Evolutionary conservation across 2,797 vertebrate species (phyloP), one percentile per base, ranked within the genome.

Genomic region (Vespertilio murinus): DNA sequence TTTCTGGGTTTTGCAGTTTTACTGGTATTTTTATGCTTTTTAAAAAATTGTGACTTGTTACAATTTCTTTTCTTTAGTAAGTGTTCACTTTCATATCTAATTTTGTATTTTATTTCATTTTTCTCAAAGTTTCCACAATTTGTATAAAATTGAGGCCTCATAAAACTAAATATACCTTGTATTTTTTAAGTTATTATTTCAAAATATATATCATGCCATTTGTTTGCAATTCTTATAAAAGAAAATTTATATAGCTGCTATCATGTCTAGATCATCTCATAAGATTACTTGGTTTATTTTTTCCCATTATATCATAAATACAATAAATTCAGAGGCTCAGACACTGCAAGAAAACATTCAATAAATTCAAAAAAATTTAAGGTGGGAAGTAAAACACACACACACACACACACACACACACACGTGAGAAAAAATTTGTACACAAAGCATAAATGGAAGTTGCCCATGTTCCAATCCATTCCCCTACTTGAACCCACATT

Each of bases 301-400:
- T 78, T 69, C 7, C 1, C 22, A 59, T 88, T 75, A 69, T 8
- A 2, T n/a, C 14, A 22, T 17, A 35, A 17, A 5, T 47, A 3
- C 7, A 79, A n/a, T 52, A 17, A 88, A 70, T 77, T 88, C 25
- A 85, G 69, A 91, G 65, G 52, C 30, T 93, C n/a, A 67, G 11
- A 73, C 17, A 45, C 33, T 40, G 1, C 1, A 80, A 67, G 13
- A 84, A 80, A 54, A 75, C 22, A 38, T 78, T 52, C 10, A 82
- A 91, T 35, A 93, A 69, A 64, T 67, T 73, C 22, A 65, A 74
- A 20, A 70, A 78, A 80, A 89, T 33, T 13, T 93, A 33, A 78
- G 17, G 8, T 71, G 16, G 67, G 0, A 94, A 61, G 30, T 81
- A 25, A 78, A 74, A 94, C 17, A 52, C 6, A 52, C 49, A 52